Evolutionary conservation across 2,113 vertebrate species (phyloP).

Genomic region (Taxidea taxus): DNA sequence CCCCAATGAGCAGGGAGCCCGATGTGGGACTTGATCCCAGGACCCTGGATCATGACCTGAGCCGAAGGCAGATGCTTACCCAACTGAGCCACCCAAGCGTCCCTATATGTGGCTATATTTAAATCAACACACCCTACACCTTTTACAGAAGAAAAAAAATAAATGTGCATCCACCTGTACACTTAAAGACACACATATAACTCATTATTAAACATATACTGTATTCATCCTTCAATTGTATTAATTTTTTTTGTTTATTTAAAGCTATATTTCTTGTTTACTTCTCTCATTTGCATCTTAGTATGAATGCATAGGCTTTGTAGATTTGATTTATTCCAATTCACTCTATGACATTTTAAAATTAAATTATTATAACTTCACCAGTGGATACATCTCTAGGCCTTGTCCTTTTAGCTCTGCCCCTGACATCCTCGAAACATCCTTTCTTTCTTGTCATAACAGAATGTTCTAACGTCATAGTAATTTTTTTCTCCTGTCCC

Average conservation of each 20-base stretch:
- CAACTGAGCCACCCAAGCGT: no score
- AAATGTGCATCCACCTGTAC: not conserved
- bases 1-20: no score
- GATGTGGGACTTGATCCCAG: no score
- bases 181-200: not conserved
- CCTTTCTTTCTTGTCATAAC: not conserved
- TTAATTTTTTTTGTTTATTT: not conserved
- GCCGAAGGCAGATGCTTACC: no score
- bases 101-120: not conserved
- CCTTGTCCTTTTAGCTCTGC: not conserved
- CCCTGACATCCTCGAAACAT: not conserved
- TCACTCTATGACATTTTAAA: not conserved
- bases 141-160: not conserved
- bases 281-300: not conserved
- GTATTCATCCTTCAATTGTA: not conserved
- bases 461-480: not conserved
- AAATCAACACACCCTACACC: not conserved
- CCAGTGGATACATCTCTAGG: not conserved
- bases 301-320: not conserved
- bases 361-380: not conserved
- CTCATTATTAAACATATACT: not conserved
- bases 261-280: not conserved
- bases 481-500: not conserved
- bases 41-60: no score
- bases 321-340: conserved; percentile 24